Conservation (phyloP, 2,888 invertebrate species). For the Drosophila mimica region DNA sequence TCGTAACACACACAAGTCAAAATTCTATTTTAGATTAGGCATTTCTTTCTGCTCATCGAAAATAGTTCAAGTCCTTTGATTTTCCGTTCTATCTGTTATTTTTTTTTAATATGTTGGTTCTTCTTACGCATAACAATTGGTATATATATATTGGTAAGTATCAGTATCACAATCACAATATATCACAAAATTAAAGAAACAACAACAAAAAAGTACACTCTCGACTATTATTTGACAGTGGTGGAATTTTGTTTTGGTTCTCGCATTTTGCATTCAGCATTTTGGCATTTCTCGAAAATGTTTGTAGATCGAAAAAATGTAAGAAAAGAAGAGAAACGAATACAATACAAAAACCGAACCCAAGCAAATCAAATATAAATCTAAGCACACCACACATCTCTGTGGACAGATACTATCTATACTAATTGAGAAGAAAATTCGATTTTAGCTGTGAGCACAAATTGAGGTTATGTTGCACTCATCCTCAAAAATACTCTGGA, state of each 20-base stretch:
- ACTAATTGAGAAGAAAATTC: slow-evolving; percentile 22
- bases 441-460: slow-evolving; percentile 10
- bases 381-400: slow-evolving; percentile 26
- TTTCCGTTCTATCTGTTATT: background rate
- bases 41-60: slow-evolving; percentile 28
- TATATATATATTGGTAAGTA: background rate
- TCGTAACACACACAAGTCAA: slow-evolving; percentile 44
- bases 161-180: slow-evolving; percentile 26
- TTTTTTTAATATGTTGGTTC: slow-evolving; percentile 5
- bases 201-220: slow-evolving; percentile 83
- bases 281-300: slow-evolving; percentile 28
- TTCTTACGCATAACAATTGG: slow-evolving; percentile 39
- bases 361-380: slow-evolving; percentile 80
- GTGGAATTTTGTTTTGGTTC: slow-evolving; percentile 32
- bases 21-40: slow-evolving; percentile 19
- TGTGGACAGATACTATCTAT: slow-evolving; percentile 15
- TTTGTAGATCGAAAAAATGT: slow-evolving; percentile 36
- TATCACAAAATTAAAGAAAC: slow-evolving; percentile 57
- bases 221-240: slow-evolving; percentile 38
- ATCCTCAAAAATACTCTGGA: slow-evolving; percentile 14
- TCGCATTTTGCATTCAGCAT: slow-evolving; percentile 22
- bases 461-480: slow-evolving; percentile 11
- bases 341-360: slow-evolving; percentile 60
- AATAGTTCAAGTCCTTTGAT: slow-evolving; percentile 60
- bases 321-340: slow-evolving; percentile 22